phyloP scores from a whole-genome alignment of 2,888 invertebrate genomes.

The Caenorhabditis zanzibari region DNA sequence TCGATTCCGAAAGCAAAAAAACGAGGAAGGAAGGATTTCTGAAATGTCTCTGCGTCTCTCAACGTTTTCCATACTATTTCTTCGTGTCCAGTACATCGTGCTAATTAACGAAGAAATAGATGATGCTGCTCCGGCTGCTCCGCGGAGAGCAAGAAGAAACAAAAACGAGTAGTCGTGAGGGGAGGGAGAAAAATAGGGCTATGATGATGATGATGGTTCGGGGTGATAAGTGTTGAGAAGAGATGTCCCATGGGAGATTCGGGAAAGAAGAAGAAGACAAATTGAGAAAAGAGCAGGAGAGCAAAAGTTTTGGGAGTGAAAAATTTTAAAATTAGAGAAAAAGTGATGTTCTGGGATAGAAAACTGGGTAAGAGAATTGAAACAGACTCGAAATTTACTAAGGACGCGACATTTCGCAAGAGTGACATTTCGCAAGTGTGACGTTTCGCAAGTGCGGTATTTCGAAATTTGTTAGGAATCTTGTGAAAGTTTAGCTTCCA shows the following conservation, averaged over 20 bases:
- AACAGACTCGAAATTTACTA: too few relatives aligned
- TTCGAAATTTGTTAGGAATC: too few relatives aligned
- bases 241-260: conserved; percentile 11
- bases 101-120: conserved; percentile 58
- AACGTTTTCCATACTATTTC: conserved; percentile 30
- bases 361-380: too few relatives aligned
- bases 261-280: not conserved
- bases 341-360: not conserved
- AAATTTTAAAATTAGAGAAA: too few relatives aligned
- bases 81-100: conserved; percentile 26
- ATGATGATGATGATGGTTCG: conserved; percentile 46
- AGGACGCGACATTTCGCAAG: too few relatives aligned
- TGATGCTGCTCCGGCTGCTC: conserved; percentile 7
- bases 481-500: too few relatives aligned
- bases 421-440: too few relatives aligned
- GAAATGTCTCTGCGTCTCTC: conserved; percentile 53
- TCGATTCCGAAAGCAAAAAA: conserved; percentile 33
- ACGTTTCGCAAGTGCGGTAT: too few relatives aligned
- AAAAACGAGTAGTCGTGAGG: conserved; percentile 14
- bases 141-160: not conserved
- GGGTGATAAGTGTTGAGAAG: conserved; percentile 48
- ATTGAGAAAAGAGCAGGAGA: conserved; percentile 24
- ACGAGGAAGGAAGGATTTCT: conserved; percentile 48
- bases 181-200: conserved; percentile 23
- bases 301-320: conserved; percentile 9